Percentiles rank a stretch among this genome's conserved stretches.
phyloP scores from a whole-genome alignment of 1,140 invertebrate genomes.

The Ridgeia piscesae region DNA sequence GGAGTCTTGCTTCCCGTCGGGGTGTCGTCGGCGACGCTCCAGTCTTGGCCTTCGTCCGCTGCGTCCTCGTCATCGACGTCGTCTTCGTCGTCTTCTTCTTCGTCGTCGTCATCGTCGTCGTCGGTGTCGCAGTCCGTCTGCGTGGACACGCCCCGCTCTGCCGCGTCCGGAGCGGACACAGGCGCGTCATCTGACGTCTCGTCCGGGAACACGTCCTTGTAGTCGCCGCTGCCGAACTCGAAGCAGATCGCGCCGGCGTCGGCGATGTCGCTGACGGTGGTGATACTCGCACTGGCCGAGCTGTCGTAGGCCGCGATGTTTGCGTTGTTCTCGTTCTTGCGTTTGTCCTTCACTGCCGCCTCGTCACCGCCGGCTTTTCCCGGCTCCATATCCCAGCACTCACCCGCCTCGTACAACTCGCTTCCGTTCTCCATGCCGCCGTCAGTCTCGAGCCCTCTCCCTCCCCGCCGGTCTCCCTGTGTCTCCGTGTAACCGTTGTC shows the following conservation, averaged over 20 bases:
- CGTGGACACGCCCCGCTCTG: background rate
- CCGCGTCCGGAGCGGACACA: background rate
- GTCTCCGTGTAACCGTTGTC: background rate
- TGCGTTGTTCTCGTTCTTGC: background rate
- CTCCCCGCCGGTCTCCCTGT: background rate
- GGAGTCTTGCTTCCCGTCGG: background rate
- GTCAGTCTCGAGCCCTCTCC: background rate
- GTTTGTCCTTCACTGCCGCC: background rate
- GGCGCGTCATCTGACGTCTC: too few relatives aligned
- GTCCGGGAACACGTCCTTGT: background rate
- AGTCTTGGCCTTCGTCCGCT: background rate
- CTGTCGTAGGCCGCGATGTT: background rate
- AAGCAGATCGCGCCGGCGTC: background rate
- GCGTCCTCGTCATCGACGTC: background rate
- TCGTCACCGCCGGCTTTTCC: background rate
- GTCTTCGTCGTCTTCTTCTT: conserved; percentile 67
- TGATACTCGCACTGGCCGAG: background rate
- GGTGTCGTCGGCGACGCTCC: background rate
- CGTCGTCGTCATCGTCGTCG: conserved; percentile 50
- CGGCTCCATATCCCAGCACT: background rate
- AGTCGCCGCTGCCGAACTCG: background rate
- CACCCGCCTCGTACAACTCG: background rate
- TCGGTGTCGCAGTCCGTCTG: background rate
- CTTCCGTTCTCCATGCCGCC: background rate
- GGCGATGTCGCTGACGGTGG: background rate